Percentiles rank a stretch among this genome's conserved stretches.
Evolutionary conservation across 2,888 invertebrate species (phyloP).

Genomic region (Drosophila paranaensis): DNA sequence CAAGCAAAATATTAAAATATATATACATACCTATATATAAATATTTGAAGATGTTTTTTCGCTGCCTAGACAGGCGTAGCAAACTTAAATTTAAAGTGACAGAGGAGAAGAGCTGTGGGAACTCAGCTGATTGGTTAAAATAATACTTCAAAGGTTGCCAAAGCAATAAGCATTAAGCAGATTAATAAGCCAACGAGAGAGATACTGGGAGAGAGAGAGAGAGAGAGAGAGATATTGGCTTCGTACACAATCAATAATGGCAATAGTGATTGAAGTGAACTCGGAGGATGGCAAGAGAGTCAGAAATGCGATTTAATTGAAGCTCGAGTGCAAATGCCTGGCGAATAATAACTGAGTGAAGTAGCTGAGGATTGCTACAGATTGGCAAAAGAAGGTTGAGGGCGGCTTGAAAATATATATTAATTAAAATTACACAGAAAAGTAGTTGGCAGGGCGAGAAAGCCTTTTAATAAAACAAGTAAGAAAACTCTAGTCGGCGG

Average conservation of each 20-base stretch:
- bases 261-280: conserved; percentile 2
- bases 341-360: conserved; percentile 1
- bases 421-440: neutral
- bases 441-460: neutral
- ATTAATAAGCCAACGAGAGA: conserved; percentile 1
- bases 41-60: conserved; percentile 6
- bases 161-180: neutral
- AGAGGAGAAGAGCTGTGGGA: neutral
- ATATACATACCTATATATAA: neutral
- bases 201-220: neutral
- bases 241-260: neutral
- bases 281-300: neutral
- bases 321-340: neutral
- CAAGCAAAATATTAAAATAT: conserved; percentile 1
- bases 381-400: neutral
- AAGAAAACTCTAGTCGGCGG: no score
- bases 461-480: neutral
- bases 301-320: neutral
- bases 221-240: neutral
- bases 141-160: conserved; percentile 9
- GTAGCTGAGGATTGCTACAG: neutral
- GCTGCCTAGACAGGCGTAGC: neutral
- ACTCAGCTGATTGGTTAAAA: conserved; percentile 2
- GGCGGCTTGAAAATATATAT: neutral
- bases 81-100: neutral